Evolutionary conservation across 2,888 invertebrate species (phyloP).

Genomic region (Drosophila melanosoma): DNA sequence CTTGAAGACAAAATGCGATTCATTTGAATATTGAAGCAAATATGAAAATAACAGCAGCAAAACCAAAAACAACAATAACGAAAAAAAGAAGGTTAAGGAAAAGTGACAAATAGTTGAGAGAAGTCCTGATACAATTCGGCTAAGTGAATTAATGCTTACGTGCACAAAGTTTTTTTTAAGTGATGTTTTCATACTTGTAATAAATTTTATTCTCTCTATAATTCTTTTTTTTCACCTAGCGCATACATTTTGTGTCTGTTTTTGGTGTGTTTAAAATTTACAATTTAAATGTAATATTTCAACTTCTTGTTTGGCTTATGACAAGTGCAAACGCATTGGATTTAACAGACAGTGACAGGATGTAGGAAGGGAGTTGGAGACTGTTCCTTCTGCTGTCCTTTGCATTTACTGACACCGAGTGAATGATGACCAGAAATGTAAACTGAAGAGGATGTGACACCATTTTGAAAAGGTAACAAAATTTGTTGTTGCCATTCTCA

Average conservation of each 20-base stretch:
- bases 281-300: conserved; percentile 78
- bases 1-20: conserved; percentile 49
- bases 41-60: conserved; percentile 5
- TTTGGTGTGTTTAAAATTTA: conserved; percentile 55
- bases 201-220: conserved; percentile 7
- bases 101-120: conserved; percentile 18
- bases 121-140: conserved; percentile 22
- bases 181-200: conserved; percentile 32
- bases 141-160: conserved; percentile 70
- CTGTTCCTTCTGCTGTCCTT: background rate
- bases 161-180: conserved; percentile 48
- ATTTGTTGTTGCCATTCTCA: conserved; percentile 1
- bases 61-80: background rate
- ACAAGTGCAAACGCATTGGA: conserved; percentile 58
- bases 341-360: conserved; percentile 60
- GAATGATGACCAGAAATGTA: conserved; percentile 34
- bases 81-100: background rate
- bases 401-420: conserved; percentile 33
- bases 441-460: background rate
- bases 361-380: background rate
- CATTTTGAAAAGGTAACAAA: conserved; percentile 17
- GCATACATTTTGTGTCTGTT: conserved; percentile 46
- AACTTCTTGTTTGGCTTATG: conserved; percentile 74
- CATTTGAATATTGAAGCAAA: conserved; percentile 56
- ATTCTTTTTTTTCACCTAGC: conserved; percentile 40